Evolutionary conservation across 1,140 invertebrate species (phyloP).

Genomic region (Microplitis mediator): DNA sequence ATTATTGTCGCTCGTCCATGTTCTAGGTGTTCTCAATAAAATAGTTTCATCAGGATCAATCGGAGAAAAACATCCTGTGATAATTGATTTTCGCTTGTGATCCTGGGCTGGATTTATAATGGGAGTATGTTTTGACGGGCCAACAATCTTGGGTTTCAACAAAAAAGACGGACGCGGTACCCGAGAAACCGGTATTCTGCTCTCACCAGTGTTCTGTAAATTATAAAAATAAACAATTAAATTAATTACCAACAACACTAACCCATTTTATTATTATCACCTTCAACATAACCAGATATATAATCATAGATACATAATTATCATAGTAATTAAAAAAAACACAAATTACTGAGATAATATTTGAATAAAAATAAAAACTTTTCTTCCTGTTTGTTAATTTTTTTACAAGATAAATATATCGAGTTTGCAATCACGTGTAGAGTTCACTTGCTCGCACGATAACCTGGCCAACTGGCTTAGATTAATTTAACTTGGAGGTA

Average conservation of each 20-base stretch:
- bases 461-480: slow-evolving; percentile 13
- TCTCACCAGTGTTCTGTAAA: slow-evolving; percentile 53
- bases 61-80: slow-evolving; percentile 41
- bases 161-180: slow-evolving; percentile 51
- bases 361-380: too few species aligned
- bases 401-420: neutral
- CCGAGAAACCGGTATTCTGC: slow-evolving; percentile 51
- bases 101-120: slow-evolving; percentile 31
- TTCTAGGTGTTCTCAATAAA: slow-evolving; percentile 24
- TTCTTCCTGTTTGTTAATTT: too few species aligned
- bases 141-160: slow-evolving; percentile 46
- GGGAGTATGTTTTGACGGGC: slow-evolving; percentile 31
- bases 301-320: too few species aligned
- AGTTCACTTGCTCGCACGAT: neutral
- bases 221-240: neutral
- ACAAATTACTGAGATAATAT: too few species aligned
- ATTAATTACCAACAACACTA: too few species aligned
- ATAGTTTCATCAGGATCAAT: slow-evolving; percentile 32
- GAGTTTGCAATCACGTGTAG: slow-evolving; percentile 6
- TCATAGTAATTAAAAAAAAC: too few species aligned
- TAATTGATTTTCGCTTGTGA: slow-evolving; percentile 27
- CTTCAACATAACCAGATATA: too few species aligned
- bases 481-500: slow-evolving; percentile 15
- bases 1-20: slow-evolving; percentile 18
- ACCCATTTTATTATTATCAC: too few species aligned